Evolutionary conservation across 2,888 invertebrate species (phyloP).

Genomic region (Anarsia innoxiella): DNA sequence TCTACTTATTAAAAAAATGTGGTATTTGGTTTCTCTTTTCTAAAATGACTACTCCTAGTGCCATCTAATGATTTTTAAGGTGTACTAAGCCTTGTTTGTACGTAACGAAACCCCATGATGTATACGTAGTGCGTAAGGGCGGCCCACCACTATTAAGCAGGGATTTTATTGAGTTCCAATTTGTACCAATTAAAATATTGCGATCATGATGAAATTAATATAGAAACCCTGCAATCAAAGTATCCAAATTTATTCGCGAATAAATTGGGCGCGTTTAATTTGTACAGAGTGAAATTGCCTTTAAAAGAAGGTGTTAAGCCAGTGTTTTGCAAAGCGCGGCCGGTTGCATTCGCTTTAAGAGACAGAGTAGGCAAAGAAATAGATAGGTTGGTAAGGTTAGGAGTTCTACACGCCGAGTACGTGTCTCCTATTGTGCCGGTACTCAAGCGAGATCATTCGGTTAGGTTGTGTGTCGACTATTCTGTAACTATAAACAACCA

Average conservation of each 20-base stretch:
- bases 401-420: not conserved
- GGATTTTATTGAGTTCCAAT: constrained; percentile 1
- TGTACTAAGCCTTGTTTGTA: too few species aligned
- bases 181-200: not conserved
- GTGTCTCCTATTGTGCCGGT: not conserved
- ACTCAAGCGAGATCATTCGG: not conserved
- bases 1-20: too few species aligned
- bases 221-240: not conserved
- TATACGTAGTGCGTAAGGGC: constrained; percentile 4
- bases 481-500: constrained; percentile 4
- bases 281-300: not conserved
- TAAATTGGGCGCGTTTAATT: not conserved
- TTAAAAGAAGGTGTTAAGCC: not conserved
- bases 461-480: constrained; percentile 3
- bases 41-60: too few species aligned
- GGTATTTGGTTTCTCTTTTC: too few species aligned
- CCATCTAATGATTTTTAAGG: too few species aligned
- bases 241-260: not conserved
- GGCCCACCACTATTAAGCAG: constrained; percentile 9
- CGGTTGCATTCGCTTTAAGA: not conserved
- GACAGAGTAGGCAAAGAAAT: not conserved
- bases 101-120: too few species aligned
- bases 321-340: constrained; percentile 1
- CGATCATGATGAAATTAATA: not conserved
- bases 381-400: not conserved